Conservation (phyloP, 2,888 invertebrate species). For the Lydus trimaculatus region DNA sequence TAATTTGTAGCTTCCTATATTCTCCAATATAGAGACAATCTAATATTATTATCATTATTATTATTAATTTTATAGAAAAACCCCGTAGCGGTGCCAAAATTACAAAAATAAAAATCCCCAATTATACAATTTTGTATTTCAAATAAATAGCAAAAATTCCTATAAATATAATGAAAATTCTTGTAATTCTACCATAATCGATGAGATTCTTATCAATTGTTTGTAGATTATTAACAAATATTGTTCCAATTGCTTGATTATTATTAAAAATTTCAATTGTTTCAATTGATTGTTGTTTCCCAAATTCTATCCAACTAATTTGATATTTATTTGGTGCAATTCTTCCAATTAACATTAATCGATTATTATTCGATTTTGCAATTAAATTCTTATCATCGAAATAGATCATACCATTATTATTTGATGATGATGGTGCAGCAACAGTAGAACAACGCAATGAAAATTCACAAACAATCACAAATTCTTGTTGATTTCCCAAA, state of each 20-base stretch:
- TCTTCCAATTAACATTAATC: neutral
- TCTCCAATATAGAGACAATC: neutral
- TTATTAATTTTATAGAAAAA: no score
- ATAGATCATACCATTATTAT: neutral
- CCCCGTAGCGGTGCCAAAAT: neutral
- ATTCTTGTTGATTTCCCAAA: neutral
- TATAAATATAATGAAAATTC: neutral
- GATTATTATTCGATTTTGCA: neutral
- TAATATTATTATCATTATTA: no score
- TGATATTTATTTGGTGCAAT: neutral
- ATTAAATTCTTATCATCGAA: neutral
- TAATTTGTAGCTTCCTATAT: no score
- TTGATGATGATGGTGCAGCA: no score
- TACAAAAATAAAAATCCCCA: neutral
- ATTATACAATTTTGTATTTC: neutral
- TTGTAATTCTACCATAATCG: neutral
- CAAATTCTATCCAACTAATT: neutral
- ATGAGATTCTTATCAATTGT: neutral
- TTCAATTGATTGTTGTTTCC: neutral
- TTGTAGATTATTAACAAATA: neutral
- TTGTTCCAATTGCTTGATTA: neutral
- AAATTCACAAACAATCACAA: neutral
- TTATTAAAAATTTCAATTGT: neutral
- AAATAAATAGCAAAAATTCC: neutral
- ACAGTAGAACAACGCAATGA: neutral